Evolutionary conservation across 2,113 vertebrate species (phyloP).

Genomic region (Indicator indicator): DNA sequence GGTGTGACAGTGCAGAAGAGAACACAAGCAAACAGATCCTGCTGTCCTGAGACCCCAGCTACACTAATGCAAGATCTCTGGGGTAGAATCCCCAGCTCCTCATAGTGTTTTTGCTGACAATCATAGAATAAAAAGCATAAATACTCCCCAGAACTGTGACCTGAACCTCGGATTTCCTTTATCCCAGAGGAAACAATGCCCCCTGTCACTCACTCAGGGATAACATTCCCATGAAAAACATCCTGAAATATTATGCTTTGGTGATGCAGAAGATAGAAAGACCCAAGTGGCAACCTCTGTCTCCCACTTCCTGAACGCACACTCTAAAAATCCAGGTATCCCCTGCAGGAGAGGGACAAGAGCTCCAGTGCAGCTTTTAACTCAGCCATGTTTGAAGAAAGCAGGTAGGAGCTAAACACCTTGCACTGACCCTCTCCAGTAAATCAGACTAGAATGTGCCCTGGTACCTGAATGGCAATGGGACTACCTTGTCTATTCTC

Average conservation of each 20-base stretch:
- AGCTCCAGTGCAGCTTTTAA: neutral
- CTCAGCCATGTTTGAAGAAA: neutral
- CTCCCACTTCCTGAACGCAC: accelerated
- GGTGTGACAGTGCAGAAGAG: neutral
- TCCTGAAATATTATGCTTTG: accelerated
- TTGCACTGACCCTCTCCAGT: neutral
- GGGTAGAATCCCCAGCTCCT: neutral
- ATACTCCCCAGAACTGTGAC: neutral
- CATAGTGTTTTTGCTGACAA: neutral
- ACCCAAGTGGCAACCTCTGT: accelerated
- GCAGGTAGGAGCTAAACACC: neutral
- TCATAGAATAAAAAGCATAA: neutral
- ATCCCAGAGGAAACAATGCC: neutral
- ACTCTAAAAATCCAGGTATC: accelerated
- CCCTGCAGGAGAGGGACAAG: neutral
- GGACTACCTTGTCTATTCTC: neutral
- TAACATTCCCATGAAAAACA: neutral
- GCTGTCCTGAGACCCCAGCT: neutral
- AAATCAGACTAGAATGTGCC: neutral
- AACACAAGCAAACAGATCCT: neutral
- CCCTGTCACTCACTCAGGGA: neutral
- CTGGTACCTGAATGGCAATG: neutral
- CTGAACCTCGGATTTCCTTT: neutral
- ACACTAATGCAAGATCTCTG: accelerated
- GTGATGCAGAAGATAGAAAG: neutral